Evolutionary conservation across 2,113 vertebrate genomes (phyloP), one percentile per base, ranked within the genome.

Genomic region (Nesoenas mayeri): DNA sequence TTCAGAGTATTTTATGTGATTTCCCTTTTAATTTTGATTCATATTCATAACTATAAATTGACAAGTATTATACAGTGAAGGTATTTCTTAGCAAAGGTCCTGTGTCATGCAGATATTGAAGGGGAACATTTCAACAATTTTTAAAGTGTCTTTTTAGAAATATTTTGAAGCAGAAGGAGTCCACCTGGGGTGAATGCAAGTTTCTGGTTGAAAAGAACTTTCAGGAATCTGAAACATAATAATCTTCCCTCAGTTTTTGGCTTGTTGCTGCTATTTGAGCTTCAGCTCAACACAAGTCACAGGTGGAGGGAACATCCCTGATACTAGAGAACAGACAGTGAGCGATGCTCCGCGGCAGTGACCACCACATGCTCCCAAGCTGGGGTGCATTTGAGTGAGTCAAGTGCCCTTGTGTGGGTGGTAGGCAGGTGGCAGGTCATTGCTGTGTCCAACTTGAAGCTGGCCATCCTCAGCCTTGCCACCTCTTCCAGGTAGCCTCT

Each of bases 291-390:
- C 6, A 15, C 20, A 50, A 34, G 32, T 38, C 58, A 77, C 47
- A 40, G 9, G 12, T 54, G 28, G 78, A 77, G 11, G 20, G 54
- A 24, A 10, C 11, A 44, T 2, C 40, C 12, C 12, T 56, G 47
- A 5, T 72, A 12, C 29, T 16, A 8, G 26, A 54, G 15, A 25
- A 57, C 18, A 51, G 54, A 38, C 2, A 4, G 32, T 21, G 13
- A 22, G 48, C 0, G 0, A 19, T 64, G 32, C 4, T 56, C 28
- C 0, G 0, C 66, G 51, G 58, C 12, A 56, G 15, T 6, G 14
- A 4, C 34, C 2, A 0, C 38, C 66, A 14, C n/a, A 31, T 67
- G 10, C 7, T 61, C 11, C 7, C 74, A 38, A 20, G 12, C 25
- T 67, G 40, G 48, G 6, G 9, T 18, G 5, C 11, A 15, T 25